Percentiles rank a stretch among this genome's conserved stretches.
phyloP scores from a whole-genome alignment of 1,140 invertebrate species.

The Drosophila suzukii region DNA sequence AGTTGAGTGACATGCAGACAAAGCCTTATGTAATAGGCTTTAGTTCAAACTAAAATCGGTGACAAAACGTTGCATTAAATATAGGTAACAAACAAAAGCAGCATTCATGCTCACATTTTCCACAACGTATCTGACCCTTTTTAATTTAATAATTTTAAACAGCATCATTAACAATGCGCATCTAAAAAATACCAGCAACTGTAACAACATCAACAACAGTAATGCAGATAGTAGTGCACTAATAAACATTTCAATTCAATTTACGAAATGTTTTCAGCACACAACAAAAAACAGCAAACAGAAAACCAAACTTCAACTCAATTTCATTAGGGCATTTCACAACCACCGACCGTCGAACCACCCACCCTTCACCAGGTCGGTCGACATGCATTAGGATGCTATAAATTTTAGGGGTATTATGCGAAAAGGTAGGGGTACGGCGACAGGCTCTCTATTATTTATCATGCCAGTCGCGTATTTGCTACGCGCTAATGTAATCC shows the following conservation, averaged over 20 bases:
- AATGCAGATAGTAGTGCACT: slow-evolving; percentile 49
- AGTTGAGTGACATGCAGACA: background rate
- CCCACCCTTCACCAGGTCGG: slow-evolving; percentile 1
- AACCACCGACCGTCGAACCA: slow-evolving; percentile 9
- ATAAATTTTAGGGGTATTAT: slow-evolving; percentile 22
- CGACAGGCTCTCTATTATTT: slow-evolving; percentile 45
- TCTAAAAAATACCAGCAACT: slow-evolving; percentile 29
- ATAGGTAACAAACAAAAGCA: background rate
- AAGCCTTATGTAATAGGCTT: background rate
- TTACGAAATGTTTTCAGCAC: slow-evolving; percentile 63
- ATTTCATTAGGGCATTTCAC: slow-evolving; percentile 73
- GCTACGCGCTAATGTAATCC: slow-evolving; percentile 72
- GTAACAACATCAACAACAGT: slow-evolving; percentile 47
- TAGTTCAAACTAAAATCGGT: background rate
- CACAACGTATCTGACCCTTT: slow-evolving; percentile 20
- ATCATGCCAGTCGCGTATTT: slow-evolving; percentile 59
- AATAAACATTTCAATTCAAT: slow-evolving; percentile 83
- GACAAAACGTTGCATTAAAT: background rate
- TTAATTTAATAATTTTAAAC: slow-evolving; percentile 69
- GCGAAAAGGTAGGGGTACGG: background rate
- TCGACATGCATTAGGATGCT: slow-evolving; percentile 34
- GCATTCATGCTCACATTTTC: slow-evolving; percentile 16
- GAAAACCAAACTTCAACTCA: slow-evolving; percentile 78
- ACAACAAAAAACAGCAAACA: slow-evolving; percentile 39
- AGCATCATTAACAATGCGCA: slow-evolving; percentile 63